A percentile compares a stretch with the other conserved stretches of the same genome.
Conservation (phyloP, 2,797 vertebrate genomes). For the Crocodylus rhombifer region DNA sequence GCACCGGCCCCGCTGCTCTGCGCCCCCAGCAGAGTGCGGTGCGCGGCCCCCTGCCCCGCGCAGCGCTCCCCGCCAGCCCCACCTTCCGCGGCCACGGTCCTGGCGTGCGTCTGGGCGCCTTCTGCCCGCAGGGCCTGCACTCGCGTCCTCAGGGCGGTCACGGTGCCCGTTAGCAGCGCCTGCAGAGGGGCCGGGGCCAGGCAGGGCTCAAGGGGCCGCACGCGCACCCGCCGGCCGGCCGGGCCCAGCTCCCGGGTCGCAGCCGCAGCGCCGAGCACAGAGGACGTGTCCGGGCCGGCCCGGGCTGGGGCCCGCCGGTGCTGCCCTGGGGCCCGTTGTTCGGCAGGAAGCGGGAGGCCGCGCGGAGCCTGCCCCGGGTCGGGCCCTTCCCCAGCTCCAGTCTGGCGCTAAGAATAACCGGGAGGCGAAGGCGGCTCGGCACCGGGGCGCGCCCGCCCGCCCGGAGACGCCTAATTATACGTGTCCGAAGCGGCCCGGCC, state of each 20-base stretch:
- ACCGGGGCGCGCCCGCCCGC: not conserved
- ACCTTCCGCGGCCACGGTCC: not conserved
- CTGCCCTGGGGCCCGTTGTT: not conserved
- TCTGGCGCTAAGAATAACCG: not conserved
- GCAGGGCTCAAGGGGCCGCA: constrained; percentile 1
- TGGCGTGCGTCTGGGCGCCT: not conserved
- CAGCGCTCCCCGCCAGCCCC: not conserved
- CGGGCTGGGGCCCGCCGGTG: too few relatives aligned
- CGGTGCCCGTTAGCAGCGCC: not conserved
- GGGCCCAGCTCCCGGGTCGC: not conserved
- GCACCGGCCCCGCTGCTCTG: too few relatives aligned
- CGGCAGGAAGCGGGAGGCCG: not conserved
- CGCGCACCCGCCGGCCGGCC: too few relatives aligned
- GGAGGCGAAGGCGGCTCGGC: not conserved
- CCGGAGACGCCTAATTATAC: not conserved
- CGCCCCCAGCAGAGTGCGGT: too few relatives aligned
- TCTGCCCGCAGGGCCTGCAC: not conserved
- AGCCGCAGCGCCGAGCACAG: not conserved
- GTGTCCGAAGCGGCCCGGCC: not conserved
- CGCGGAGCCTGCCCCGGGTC: not conserved
- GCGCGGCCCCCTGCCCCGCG: not conserved
- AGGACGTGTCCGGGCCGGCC: too few relatives aligned
- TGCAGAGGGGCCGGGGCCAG: not conserved
- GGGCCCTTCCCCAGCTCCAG: not conserved
- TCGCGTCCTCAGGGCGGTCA: not conserved